Conservation (phyloP, 2,113 vertebrate species). For the Myodes glareolus region DNA sequence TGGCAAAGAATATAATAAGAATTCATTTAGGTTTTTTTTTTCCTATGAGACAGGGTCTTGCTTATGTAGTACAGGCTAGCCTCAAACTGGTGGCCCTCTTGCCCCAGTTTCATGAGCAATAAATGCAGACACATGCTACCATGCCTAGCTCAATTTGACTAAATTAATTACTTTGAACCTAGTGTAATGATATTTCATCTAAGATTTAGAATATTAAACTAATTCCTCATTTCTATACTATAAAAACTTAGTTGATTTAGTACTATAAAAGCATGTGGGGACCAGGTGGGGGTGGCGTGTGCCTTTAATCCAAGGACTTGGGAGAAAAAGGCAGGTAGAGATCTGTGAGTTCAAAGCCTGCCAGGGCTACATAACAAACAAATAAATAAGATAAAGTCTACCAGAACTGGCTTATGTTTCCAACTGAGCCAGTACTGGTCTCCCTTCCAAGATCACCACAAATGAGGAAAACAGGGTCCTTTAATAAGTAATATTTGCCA, state of each 20-base stretch:
- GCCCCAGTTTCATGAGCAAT: not conserved
- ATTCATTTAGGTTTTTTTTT: not conserved
- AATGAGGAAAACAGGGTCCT: not conserved
- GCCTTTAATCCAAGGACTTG: not conserved
- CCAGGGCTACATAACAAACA: not conserved
- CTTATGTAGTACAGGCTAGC: not conserved
- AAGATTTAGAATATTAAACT: constrained; percentile 17
- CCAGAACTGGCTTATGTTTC: not conserved
- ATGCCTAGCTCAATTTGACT: not conserved
- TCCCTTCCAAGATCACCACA: not conserved
- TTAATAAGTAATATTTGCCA: not conserved
- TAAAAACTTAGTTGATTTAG: not conserved
- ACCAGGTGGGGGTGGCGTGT: not conserved
- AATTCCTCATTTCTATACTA: constrained; percentile 23
- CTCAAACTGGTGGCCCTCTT: not conserved
- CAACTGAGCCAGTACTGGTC: not conserved
- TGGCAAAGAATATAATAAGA: not conserved
- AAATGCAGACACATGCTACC: not conserved
- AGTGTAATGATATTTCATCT: not conserved
- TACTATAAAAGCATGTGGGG: not conserved
- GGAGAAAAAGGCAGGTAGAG: not conserved
- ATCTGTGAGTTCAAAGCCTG: not conserved
- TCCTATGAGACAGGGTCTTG: not conserved
- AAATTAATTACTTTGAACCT: not conserved
- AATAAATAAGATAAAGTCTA: constrained; percentile 1